These are phyloP conservation scores for Hypomecis punctinalis DNA, from an alignment of 2,888 invertebrate genomes.

Conservation along the genomic window DNA sequence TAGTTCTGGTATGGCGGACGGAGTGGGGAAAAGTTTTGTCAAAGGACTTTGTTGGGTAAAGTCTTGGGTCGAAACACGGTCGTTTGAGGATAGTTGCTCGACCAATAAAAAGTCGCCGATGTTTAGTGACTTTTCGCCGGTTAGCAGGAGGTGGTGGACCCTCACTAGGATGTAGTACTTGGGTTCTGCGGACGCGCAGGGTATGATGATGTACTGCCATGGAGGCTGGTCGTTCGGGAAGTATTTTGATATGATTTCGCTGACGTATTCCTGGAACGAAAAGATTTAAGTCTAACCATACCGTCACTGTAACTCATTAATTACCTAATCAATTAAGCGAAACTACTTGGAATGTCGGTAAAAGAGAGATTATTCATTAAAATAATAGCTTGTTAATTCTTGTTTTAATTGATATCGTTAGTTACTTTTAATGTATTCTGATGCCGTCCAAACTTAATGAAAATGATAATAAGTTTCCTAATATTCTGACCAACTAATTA, in stretches of 20 bases:
- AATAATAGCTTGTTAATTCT: no score
- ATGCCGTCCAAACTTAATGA: no score
- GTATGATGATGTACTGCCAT: conserved; percentile 92
- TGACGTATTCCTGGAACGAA: conserved; percentile 88
- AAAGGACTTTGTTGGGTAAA: conserved; percentile 74
- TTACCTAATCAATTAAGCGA: no score
- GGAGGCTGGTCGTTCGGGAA: conserved; percentile 89
- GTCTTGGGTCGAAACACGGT: conserved; percentile 63
- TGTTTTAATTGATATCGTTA: no score
- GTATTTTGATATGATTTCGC: conserved; percentile 91
- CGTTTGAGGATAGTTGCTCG: conserved; percentile 70
- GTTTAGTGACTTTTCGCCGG: conserved; percentile 88
- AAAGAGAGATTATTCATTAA: no score
- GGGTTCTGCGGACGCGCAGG: conserved; percentile 80
- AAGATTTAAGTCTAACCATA: not conserved
- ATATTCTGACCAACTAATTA: no score
- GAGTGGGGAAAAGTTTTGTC: conserved; percentile 84
- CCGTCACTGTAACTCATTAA: not conserved
- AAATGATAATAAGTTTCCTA: no score
- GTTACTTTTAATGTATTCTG: no score
- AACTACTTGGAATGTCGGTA: no score
- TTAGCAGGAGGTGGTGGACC: conserved; percentile 90
- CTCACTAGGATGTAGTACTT: conserved; percentile 89
- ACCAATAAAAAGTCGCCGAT: conserved; percentile 90
- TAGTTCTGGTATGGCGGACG: conserved; percentile 87